Evolutionary conservation across 2,888 invertebrate species (phyloP).

Genomic region (Dasypogon diadema): DNA sequence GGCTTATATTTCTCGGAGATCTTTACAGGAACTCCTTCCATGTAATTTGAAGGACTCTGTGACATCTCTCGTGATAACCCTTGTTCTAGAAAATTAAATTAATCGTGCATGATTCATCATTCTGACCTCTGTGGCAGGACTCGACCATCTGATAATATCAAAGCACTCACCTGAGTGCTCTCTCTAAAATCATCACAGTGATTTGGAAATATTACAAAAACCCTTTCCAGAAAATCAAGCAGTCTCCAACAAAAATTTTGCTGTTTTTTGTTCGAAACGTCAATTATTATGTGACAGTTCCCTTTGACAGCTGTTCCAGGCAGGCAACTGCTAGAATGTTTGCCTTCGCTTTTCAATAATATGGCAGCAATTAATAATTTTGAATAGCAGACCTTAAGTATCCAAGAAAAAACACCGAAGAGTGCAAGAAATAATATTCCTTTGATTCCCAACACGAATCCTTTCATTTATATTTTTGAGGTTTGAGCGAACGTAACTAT

Average conservation of each 20-base stretch:
- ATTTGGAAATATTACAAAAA: background rate
- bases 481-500: background rate
- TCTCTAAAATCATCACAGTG: constrained; percentile 38
- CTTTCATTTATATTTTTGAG: too few relatives aligned
- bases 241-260: background rate
- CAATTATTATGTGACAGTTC: constrained; percentile 21
- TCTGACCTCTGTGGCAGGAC: background rate
- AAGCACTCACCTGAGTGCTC: background rate
- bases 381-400: too few relatives aligned
- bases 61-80: constrained; percentile 10
- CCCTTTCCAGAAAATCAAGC: background rate
- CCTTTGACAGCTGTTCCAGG: background rate
- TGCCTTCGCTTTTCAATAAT: too few relatives aligned
- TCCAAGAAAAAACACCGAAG: too few relatives aligned
- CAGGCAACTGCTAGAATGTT: background rate
- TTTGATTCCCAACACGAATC: too few relatives aligned
- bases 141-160: background rate
- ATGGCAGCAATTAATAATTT: too few relatives aligned
- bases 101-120: constrained; percentile 26
- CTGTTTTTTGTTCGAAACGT: constrained; percentile 13
- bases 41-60: constrained; percentile 60
- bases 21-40: constrained; percentile 90
- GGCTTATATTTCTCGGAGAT: constrained; percentile 89
- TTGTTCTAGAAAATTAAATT: constrained; percentile 44
- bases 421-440: too few relatives aligned